Percentiles rank a stretch among this genome's conserved stretches.
Conservation (phyloP, 1,140 invertebrate species). For the Homarus americanus region DNA sequence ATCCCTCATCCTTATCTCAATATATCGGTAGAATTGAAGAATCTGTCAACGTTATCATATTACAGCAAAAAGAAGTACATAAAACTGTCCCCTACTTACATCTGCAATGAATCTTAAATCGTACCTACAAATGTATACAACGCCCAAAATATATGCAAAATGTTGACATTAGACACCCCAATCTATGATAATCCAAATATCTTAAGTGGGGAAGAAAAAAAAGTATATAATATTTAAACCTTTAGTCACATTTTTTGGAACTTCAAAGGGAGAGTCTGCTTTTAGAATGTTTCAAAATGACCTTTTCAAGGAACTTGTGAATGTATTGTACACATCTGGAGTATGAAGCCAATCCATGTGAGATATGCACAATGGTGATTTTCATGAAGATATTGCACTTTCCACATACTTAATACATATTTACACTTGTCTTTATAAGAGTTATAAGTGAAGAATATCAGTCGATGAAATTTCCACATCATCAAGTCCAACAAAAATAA, state of each 20-base stretch:
- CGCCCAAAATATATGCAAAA: background rate
- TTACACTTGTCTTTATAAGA: background rate
- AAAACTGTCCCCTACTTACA: background rate
- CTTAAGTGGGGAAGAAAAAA: background rate
- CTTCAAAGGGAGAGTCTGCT: no score
- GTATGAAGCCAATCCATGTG: background rate
- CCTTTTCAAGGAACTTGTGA: background rate
- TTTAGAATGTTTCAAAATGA: background rate
- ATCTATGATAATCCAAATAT: background rate
- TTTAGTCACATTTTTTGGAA: no score
- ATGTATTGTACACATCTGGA: background rate
- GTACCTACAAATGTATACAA: background rate
- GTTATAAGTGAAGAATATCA: background rate
- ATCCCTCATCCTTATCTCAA: no score
- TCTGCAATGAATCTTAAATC: background rate
- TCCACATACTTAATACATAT: background rate
- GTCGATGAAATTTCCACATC: background rate
- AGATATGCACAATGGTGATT: background rate
- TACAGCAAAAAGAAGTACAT: background rate
- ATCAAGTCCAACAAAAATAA: background rate
- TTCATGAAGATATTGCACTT: slow-evolving; percentile 3
- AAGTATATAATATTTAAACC: no score
- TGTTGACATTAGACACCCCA: background rate
- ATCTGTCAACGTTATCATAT: background rate
- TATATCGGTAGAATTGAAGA: background rate